These are phyloP conservation scores for Pseudomugil gertrudae DNA, from an alignment of 2,797 vertebrate species.

Conservation along the genomic window DNA sequence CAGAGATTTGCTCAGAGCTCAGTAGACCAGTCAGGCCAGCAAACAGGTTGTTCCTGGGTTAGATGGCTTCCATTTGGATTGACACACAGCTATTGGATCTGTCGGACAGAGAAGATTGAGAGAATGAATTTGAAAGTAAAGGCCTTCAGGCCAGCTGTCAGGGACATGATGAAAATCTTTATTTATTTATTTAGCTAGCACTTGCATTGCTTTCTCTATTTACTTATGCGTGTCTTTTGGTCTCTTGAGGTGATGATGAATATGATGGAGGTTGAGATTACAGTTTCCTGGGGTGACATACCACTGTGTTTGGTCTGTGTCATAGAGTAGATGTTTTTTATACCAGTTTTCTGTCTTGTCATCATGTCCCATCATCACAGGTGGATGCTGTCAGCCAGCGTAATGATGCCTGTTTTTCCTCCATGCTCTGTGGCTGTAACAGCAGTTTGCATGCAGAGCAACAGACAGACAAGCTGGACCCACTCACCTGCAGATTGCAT, in stretches of 20 bases:
- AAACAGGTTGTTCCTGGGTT: conserved; percentile 33
- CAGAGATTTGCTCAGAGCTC: conserved; percentile 47
- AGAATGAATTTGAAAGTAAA: conserved; percentile 17
- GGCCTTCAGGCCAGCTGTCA: conserved; percentile 10
- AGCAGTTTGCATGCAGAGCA: conserved; percentile 49
- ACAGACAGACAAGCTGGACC: conserved; percentile 30
- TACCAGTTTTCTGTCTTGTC: conserved; percentile 23
- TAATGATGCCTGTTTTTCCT: conserved; percentile 60
- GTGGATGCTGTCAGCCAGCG: conserved; percentile 58
- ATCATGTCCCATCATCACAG: conserved; percentile 51
- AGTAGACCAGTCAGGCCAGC: conserved; percentile 38
- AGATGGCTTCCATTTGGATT: conserved; percentile 38
- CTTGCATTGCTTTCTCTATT: background rate
- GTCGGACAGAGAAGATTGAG: conserved; percentile 1
- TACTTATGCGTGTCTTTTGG: background rate
- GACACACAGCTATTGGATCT: conserved; percentile 8
- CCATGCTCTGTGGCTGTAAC: conserved; percentile 25
- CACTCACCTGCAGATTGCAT: conserved; percentile 22
- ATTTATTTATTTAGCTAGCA: background rate
- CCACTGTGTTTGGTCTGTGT: conserved; percentile 16
- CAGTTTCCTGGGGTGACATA: background rate
- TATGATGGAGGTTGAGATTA: conserved; percentile 15
- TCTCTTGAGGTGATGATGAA: conserved; percentile 21
- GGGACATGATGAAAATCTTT: conserved; percentile 2
- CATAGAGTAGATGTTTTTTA: conserved; percentile 29